A percentile compares a stretch with the other conserved stretches of the same genome.
Evolutionary conservation across 2,113 vertebrate species (phyloP).

Genomic region (Sinocyclocheilus anshuiensis): DNA sequence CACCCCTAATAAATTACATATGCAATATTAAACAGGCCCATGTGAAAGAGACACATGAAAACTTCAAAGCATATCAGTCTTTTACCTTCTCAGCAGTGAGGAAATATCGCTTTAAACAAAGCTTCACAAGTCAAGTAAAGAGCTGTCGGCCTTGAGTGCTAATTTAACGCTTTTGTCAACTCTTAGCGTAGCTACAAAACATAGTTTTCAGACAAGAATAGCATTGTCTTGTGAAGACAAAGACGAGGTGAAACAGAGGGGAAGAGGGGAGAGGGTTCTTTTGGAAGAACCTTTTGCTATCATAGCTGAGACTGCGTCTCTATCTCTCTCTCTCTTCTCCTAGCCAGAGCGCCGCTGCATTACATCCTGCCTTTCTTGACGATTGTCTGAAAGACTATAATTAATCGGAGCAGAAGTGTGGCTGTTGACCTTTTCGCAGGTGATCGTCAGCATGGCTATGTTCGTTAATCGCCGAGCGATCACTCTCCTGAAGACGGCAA

Average conservation of each 20-base stretch:
- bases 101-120: conserved; percentile 1
- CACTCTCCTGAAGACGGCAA: conserved; percentile 67
- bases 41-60: background rate
- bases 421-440: conserved; percentile 81
- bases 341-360: conserved; percentile 21
- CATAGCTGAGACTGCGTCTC: background rate
- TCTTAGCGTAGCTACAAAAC: conserved; percentile 6
- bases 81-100: background rate
- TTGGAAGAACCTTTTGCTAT: conserved; percentile 36
- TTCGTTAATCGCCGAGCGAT: conserved; percentile 76
- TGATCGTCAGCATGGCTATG: conserved; percentile 72
- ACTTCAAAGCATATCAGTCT: background rate
- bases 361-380: conserved; percentile 59
- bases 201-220: conserved; percentile 1
- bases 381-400: conserved; percentile 71
- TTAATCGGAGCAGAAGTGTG: conserved; percentile 74
- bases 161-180: conserved; percentile 10
- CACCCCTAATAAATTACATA: background rate
- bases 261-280: background rate
- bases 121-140: conserved; percentile 16
- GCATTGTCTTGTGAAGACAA: conserved; percentile 21
- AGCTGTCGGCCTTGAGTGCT: conserved; percentile 2
- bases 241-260: conserved; percentile 25
- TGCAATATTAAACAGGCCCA: background rate
- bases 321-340: conserved; percentile 27